Evolutionary conservation across 2,797 vertebrate genomes (phyloP).

Genomic region (Zenarchopterus dispar): DNA sequence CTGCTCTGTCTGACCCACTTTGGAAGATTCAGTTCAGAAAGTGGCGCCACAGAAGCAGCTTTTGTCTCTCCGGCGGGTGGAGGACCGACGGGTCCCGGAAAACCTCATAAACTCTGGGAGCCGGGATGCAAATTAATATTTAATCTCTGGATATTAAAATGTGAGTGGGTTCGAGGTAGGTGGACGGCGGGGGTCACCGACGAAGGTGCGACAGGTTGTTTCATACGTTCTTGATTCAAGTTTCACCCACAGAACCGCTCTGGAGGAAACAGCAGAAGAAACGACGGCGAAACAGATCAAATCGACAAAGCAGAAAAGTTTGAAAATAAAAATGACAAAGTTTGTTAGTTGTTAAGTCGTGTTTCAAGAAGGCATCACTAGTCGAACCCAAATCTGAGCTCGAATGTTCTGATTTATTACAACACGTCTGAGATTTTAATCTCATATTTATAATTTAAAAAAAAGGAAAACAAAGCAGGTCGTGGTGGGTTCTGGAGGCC

Average conservation of each 20-base stretch:
- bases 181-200: constrained; percentile 9
- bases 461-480: too few relatives aligned
- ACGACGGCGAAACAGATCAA: constrained; percentile 9
- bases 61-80: constrained; percentile 57
- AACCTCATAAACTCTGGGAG: constrained; percentile 52
- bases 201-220: constrained; percentile 12
- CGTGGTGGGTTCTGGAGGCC: too few relatives aligned
- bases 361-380: too few relatives aligned
- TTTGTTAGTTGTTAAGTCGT: too few relatives aligned
- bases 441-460: too few relatives aligned
- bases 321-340: too few relatives aligned
- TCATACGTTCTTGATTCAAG: constrained; percentile 20
- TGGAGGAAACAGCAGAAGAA: constrained; percentile 7
- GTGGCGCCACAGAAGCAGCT: constrained; percentile 68
- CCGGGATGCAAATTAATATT: constrained; percentile 56
- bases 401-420: too few relatives aligned
- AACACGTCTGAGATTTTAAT: too few relatives aligned
- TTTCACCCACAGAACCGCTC: constrained; percentile 2
- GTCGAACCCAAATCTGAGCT: too few relatives aligned
- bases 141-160: constrained; percentile 33
- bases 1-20: constrained; percentile 79
- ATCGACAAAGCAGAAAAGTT: background rate
- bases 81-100: constrained; percentile 56
- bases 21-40: constrained; percentile 65
- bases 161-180: constrained; percentile 37